phyloP scores from a whole-genome alignment of 2,888 invertebrate species.

The Tupiocoris notatus region DNA sequence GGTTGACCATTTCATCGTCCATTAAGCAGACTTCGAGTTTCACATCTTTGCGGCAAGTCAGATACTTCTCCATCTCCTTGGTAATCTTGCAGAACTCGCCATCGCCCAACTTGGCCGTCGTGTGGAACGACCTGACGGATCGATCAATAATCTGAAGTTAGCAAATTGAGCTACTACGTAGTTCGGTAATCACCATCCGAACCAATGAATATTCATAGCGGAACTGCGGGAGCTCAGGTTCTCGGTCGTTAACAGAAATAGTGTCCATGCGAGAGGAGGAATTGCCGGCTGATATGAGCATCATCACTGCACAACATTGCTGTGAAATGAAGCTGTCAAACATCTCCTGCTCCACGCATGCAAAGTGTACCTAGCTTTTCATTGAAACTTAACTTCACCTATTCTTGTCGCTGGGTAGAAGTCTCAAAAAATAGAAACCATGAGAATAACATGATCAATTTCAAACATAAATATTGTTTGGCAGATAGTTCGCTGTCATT shows the following conservation, averaged over 20 bases:
- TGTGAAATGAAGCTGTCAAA: not conserved
- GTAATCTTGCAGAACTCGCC: slow-evolving; percentile 24
- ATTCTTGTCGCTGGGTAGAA: no score
- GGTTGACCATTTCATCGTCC: slow-evolving; percentile 42
- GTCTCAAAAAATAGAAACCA: no score
- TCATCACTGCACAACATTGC: no score
- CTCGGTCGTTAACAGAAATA: not conserved
- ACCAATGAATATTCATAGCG: not conserved
- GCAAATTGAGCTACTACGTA: not conserved
- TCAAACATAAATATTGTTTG: no score
- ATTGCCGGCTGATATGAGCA: not conserved
- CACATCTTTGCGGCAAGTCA: slow-evolving; percentile 38
- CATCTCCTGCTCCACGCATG: no score
- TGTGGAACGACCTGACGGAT: slow-evolving; percentile 1
- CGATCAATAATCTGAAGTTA: not conserved
- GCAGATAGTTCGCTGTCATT: no score
- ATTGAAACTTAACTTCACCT: no score
- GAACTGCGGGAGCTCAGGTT: not conserved
- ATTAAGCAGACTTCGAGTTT: slow-evolving; percentile 39
- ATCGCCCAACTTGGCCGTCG: not conserved
- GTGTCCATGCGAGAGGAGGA: not conserved
- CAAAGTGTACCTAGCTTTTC: no score
- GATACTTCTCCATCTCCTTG: slow-evolving; percentile 28
- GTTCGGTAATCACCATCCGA: not conserved
- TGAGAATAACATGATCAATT: no score